Base-by-base conservation (phyloP, 2,888 invertebrate genomes). In the Allygus modestus region DNA sequence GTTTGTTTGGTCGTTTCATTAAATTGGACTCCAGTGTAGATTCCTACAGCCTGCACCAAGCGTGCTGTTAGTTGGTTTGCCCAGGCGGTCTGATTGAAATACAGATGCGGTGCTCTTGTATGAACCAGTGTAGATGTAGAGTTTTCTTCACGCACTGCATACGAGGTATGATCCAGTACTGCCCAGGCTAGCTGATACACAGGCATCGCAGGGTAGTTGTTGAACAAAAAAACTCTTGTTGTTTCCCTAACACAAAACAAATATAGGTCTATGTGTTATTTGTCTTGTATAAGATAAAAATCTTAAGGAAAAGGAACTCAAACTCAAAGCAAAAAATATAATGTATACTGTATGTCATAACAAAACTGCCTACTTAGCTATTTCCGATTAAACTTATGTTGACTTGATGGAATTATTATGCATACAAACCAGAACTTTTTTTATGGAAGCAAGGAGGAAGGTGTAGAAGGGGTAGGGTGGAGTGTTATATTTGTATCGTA, bases 141-240 rank as follows among this genome's bases (percentile, higher is more conserved):
- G 31, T 31, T 79, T 31, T 33, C 23, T 54, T 31, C 28, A 1
- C 31, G 54, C 9, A 33, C 0, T 12, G n/a, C 2, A 58, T 51
- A 75, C 11, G 75, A 37, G 28, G 28, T 58, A 0, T 54, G 20
- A 26, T 83, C 83, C 0, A 71, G n/a, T 12, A 83, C 33, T n/a
- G 58, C 75, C 83, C 83, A 83, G n/a, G 37, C 83, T 33, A 83
- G 33, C 58, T 54, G 41, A 31, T 83, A 26, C 15, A 75, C 43
- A 0, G 83, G 54, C 75, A 83, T 75, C 17, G 15, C 26, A 26
- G 37, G 58, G 58, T 75, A 83, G 31, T 12, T 28, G 31, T 71
- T n/a, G 26, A 79, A 79, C 33, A n/a, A 11, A 37, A 58, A 58
- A 0, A 20, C 37, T 33, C 23, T 79, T 4, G 31, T 58, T 20